A percentile compares a stretch with the other conserved stretches of the same genome.
These are phyloP conservation scores for Rhyacichthys aspro DNA, from an alignment of 2,797 vertebrate species.

Conservation along the genomic window DNA sequence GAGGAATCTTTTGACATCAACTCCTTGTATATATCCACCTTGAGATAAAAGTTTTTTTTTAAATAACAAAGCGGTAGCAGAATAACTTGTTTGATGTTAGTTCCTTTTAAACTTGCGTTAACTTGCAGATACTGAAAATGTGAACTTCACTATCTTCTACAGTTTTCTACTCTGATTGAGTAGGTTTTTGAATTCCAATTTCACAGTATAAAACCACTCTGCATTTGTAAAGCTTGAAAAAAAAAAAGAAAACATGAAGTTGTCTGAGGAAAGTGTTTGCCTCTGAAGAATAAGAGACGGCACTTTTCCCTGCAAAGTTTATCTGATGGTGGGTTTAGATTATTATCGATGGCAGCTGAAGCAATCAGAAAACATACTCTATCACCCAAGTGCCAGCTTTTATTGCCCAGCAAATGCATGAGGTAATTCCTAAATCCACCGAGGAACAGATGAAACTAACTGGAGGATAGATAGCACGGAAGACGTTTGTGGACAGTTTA, in stretches of 20 bases:
- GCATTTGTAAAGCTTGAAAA: slow-evolving; percentile 27
- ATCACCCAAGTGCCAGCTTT: slow-evolving; percentile 32
- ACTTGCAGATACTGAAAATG: neutral
- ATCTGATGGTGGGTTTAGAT: slow-evolving; percentile 43
- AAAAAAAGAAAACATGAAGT: slow-evolving; percentile 36
- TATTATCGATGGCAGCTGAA: slow-evolving; percentile 39
- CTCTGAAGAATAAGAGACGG: slow-evolving; percentile 25
- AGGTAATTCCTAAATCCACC: slow-evolving; percentile 33
- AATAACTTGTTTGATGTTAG: neutral
- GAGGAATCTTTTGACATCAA: neutral
- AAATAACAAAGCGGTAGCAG: neutral
- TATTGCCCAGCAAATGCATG: slow-evolving; percentile 43
- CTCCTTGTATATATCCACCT: no score
- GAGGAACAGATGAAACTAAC: slow-evolving; percentile 24
- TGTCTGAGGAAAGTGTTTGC: slow-evolving; percentile 21
- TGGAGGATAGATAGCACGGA: slow-evolving; percentile 8
- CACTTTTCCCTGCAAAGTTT: slow-evolving; percentile 31
- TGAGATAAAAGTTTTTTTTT: neutral
- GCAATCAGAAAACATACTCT: slow-evolving; percentile 41
- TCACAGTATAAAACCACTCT: slow-evolving; percentile 29
- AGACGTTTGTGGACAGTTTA: slow-evolving; percentile 19
- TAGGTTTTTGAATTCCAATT: slow-evolving; percentile 41
- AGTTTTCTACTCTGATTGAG: slow-evolving; percentile 31
- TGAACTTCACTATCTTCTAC: slow-evolving; percentile 12
- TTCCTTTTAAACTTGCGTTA: slow-evolving; percentile 1